Conservation (phyloP, 2,797 vertebrate genomes). For the Cygnus olor region DNA sequence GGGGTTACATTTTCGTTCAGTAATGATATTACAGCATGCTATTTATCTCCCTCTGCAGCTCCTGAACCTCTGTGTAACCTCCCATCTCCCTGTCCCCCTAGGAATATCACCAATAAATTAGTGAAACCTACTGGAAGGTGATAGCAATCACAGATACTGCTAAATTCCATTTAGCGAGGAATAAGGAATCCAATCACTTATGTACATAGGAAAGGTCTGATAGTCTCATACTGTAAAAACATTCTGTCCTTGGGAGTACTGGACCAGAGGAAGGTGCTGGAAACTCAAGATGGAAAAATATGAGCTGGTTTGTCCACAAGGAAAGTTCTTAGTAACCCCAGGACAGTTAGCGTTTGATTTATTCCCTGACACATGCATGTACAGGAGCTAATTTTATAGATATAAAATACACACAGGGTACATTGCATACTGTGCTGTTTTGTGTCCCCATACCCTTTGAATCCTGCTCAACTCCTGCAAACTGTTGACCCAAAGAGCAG, state of each 20-base stretch:
- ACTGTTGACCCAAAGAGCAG: not conserved
- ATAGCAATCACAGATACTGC: constrained; percentile 2
- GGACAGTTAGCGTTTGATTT: not conserved
- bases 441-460: not conserved
- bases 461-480: not conserved
- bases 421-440: not conserved
- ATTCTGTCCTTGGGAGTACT: not conserved
- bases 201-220: not conserved
- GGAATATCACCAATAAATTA: constrained; percentile 40
- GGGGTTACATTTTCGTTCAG: not conserved
- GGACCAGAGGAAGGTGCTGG: not conserved
- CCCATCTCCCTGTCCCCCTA: not conserved
- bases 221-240: not conserved
- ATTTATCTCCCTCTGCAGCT: constrained; percentile 7
- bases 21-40: constrained; percentile 24
- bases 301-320: not conserved
- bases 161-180: not conserved
- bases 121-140: constrained; percentile 32
- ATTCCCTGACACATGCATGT: not conserved
- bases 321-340: not conserved
- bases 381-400: not conserved
- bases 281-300: not conserved
- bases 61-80: constrained; percentile 20
- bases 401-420: not conserved
- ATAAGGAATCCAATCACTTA: not conserved